Evolutionary conservation across 2,797 vertebrate genomes (phyloP).

Genomic region (Lagodon rhomboides): DNA sequence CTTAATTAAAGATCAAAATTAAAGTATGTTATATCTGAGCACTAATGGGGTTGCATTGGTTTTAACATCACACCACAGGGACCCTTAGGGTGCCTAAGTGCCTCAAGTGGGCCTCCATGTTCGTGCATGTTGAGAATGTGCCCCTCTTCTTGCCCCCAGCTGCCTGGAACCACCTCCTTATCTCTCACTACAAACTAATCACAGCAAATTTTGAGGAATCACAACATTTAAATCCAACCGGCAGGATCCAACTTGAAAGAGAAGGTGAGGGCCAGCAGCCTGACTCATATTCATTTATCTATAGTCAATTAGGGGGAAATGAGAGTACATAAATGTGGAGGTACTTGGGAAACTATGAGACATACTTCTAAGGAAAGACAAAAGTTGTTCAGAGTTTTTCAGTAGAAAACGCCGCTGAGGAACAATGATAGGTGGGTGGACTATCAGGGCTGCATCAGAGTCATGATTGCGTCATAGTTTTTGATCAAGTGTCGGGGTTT

Average conservation of each 20-base stretch:
- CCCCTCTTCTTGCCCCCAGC: too few species aligned
- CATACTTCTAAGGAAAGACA: slow-evolving; percentile 36
- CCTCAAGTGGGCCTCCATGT: background rate
- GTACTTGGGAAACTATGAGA: background rate
- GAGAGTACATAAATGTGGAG: too few species aligned
- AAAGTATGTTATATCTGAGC: background rate
- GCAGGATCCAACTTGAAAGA: background rate
- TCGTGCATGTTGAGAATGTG: background rate
- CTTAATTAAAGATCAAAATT: background rate
- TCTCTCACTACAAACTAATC: too few species aligned
- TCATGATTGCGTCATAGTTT: background rate
- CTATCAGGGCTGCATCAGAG: background rate
- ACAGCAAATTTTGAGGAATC: too few species aligned
- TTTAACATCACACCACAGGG: fast-evolving
- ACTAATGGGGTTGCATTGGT: background rate
- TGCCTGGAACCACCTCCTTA: background rate
- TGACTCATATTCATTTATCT: background rate
- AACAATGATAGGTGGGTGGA: slow-evolving; percentile 16
- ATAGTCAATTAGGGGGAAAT: background rate
- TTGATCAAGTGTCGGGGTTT: background rate
- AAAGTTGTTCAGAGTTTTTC: background rate
- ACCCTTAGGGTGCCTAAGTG: background rate
- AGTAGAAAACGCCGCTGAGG: background rate
- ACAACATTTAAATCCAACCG: too few species aligned
- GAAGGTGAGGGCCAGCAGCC: background rate